Percentiles rank a stretch among this genome's conserved stretches.
These are phyloP conservation scores for Epinotia ramella DNA, from an alignment of 2,888 invertebrate species.

Conservation along the genomic window DNA sequence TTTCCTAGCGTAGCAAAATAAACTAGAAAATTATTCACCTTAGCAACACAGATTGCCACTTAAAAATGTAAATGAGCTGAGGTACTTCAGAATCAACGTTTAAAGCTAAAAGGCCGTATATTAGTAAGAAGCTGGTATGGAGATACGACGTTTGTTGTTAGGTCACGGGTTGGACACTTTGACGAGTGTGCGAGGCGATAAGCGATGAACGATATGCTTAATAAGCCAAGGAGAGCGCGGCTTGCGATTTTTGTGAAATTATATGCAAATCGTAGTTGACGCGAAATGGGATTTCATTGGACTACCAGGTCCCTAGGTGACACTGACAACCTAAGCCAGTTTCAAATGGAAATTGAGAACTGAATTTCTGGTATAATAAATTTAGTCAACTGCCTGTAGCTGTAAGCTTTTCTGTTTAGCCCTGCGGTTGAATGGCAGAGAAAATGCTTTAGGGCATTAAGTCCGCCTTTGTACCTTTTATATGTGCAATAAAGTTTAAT, in stretches of 20 bases:
- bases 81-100: not conserved
- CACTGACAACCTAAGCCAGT: too few relatives aligned
- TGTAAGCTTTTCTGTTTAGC: too few relatives aligned
- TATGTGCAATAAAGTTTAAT: too few relatives aligned
- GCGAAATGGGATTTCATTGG: too few relatives aligned
- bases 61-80: slow-evolving; percentile 28
- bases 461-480: too few relatives aligned
- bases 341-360: too few relatives aligned
- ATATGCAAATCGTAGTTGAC: slow-evolving; percentile 11
- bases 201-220: not conserved
- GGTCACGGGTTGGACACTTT: slow-evolving; percentile 6
- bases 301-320: too few relatives aligned
- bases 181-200: slow-evolving; percentile 21
- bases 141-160: not conserved
- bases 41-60: slow-evolving; percentile 28
- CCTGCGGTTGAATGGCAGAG: too few relatives aligned
- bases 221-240: not conserved
- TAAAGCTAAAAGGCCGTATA: slow-evolving; percentile 1
- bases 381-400: too few relatives aligned
- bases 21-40: slow-evolving; percentile 18
- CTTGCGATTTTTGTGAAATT: slow-evolving; percentile 6
- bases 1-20: slow-evolving; percentile 24
- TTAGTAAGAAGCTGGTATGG: not conserved
- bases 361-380: too few relatives aligned
- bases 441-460: too few relatives aligned